Base-by-base conservation (phyloP, 2,888 invertebrate species). In the Tricholauxania praeusta region DNA sequence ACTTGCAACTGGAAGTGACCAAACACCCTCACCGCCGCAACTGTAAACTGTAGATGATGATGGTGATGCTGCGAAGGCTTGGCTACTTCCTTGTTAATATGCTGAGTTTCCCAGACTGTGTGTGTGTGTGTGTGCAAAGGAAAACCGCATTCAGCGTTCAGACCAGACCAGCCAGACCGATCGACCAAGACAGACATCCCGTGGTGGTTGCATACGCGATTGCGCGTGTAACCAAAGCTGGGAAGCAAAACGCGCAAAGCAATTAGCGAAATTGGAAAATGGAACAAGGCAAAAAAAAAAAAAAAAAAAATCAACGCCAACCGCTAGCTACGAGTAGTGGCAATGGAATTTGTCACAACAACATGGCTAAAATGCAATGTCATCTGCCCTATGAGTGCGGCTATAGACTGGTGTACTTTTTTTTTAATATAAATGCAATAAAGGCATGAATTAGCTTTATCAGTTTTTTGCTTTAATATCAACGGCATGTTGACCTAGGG, bases 181-280 rank as follows among this genome's bases (percentile, higher is more conserved):
- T 39, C 39, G 39, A 39, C 39, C 39, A 10, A 39, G 14, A 19
- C 51, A 48, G 49, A 51, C 57, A 28, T 57, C 57, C 57, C 57
- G 57, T 57, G 57, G 57, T 57, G 57, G 57, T 19, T 51, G 22
- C 59, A 65, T 59, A 65, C 71, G 75, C 74, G 75, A 75, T 74
- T 74, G 74, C 72, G 74, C 75, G 74, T 72, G 71, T 71, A 73
- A 75, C 74, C 77, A 75, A 75, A 77, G 77, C 72, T 73, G 75
- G 72, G 74, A 32, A 74, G 74, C 74, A 77, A 67, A n/a, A 73
- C 73, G 73, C 74, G 75, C 75, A 74, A 74, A 74, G 77, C 73
- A 77, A 75, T 77, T 77, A 77, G 74, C 75, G 19, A 39, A 39
- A 39, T 39, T 39, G 39, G 28, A 14, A 64, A 64, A 52, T 64